These are phyloP conservation scores for Pelodiscus sinensis DNA, from an alignment of 2,113 vertebrate genomes.

Conservation along the genomic window DNA sequence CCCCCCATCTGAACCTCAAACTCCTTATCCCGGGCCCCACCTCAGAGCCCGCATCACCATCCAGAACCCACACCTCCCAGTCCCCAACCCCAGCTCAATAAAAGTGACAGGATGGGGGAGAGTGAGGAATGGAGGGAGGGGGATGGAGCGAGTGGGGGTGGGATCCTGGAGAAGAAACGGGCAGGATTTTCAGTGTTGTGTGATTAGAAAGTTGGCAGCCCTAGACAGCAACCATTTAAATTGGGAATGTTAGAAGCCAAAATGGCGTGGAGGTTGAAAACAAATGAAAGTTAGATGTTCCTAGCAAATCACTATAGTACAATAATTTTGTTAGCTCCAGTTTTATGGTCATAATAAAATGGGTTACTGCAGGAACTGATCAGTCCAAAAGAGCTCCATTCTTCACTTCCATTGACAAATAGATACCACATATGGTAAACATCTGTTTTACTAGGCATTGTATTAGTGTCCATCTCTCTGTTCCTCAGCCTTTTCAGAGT, in stretches of 20 bases:
- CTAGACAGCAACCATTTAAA: not conserved
- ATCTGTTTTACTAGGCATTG: slow-evolving; percentile 50
- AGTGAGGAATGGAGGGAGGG: too few species aligned
- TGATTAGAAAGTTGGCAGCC: too few species aligned
- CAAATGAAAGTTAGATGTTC: slow-evolving; percentile 35
- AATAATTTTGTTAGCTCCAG: slow-evolving; percentile 53
- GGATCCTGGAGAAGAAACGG: too few species aligned
- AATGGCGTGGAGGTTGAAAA: slow-evolving; percentile 20
- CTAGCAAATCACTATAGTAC: slow-evolving; percentile 8
- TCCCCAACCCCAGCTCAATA: too few species aligned
- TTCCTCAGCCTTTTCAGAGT: slow-evolving; percentile 1
- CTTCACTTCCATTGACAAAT: slow-evolving; percentile 42
- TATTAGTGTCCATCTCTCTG: not conserved
- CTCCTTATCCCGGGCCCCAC: too few species aligned
- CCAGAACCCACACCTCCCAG: too few species aligned
- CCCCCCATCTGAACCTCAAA: too few species aligned
- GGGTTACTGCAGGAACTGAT: slow-evolving; percentile 58
- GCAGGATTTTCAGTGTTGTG: too few species aligned
- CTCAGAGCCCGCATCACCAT: too few species aligned
- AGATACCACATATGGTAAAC: slow-evolving; percentile 34
- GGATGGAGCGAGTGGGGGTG: too few species aligned
- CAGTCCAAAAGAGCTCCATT: slow-evolving; percentile 42
- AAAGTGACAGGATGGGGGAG: too few species aligned
- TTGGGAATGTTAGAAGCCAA: not conserved
- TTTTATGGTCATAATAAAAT: slow-evolving; percentile 31